Evolutionary conservation across 1,140 invertebrate genomes (phyloP).

Genomic region (Drepana arcuata): DNA sequence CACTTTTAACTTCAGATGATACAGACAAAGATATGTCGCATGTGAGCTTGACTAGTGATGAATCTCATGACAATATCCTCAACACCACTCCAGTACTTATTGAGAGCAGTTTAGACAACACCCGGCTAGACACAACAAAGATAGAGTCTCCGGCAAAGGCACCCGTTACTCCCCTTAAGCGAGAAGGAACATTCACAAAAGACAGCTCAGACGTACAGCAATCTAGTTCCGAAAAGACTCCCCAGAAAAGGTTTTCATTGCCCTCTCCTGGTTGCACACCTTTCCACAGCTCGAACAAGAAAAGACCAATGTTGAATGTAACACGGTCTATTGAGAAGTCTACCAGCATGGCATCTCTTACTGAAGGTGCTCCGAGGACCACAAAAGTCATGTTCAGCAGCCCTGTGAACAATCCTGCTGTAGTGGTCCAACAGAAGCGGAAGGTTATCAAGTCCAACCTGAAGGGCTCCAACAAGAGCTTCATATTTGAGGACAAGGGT

Average conservation of each 20-base stretch:
- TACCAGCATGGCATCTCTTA: conserved; percentile 15
- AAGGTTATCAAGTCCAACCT: conserved; percentile 64
- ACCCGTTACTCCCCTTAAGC: conserved; percentile 26
- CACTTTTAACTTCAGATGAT: conserved; percentile 34
- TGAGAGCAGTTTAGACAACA: conserved; percentile 52
- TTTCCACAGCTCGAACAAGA: conserved; percentile 26
- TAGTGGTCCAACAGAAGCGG: conserved; percentile 28
- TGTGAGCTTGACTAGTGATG: conserved; percentile 49
- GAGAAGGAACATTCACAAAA: conserved; percentile 52
- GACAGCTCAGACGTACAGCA: conserved; percentile 22
- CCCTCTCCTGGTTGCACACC: conserved; percentile 56
- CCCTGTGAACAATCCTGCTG: conserved; percentile 32
- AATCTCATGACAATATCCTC: conserved; percentile 36
- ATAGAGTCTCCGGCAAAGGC: conserved; percentile 7
- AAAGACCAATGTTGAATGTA: conserved; percentile 40
- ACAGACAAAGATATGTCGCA: conserved; percentile 37
- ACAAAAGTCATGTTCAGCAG: conserved; percentile 63
- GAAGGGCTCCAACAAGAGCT: conserved; percentile 66
- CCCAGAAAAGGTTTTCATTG: conserved; percentile 31
- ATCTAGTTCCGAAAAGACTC: conserved; percentile 18
- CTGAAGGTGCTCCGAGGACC: conserved; percentile 17
- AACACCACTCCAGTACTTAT: conserved; percentile 44
- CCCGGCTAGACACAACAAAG: conserved; percentile 5
- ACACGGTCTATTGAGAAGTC: conserved; percentile 56
- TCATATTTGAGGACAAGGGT: conserved; percentile 50